Evolutionary conservation across 37 sponge, comb jelly and placozoan species (phyloP).

Genomic region (Crambe crambe): DNA sequence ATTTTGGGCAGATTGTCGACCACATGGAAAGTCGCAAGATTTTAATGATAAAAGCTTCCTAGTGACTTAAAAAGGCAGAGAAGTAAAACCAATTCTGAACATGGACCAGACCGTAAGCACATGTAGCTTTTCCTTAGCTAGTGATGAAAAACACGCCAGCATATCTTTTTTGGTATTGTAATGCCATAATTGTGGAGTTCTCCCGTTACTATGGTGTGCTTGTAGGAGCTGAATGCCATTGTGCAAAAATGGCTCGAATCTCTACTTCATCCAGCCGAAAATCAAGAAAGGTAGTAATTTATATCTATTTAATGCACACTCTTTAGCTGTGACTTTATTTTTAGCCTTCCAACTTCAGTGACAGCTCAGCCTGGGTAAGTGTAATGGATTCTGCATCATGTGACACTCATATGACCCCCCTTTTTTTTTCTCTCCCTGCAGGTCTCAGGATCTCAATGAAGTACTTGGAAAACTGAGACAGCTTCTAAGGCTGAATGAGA

Average conservation of each 20-base stretch:
- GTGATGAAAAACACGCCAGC: no score
- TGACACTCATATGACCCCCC: no score
- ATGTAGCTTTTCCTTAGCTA: no score
- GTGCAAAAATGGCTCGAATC: constrained; percentile 76
- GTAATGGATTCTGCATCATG: background rate
- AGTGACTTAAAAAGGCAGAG: no score
- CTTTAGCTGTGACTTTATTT: background rate
- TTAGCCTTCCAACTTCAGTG: background rate
- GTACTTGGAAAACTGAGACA: constrained; percentile 54
- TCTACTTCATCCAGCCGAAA: constrained; percentile 31
- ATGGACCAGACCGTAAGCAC: no score
- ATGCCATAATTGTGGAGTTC: no score
- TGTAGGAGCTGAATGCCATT: constrained; percentile 63
- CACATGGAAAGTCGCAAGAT: no score
- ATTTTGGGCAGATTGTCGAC: no score
- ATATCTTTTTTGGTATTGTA: no score
- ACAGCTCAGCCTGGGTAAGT: constrained; percentile 21
- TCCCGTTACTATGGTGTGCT: constrained; percentile 11
- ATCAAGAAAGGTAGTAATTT: constrained; percentile 24
- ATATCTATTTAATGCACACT: constrained; percentile 48
- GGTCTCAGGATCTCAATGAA: constrained; percentile 50
- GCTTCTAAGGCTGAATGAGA: constrained; percentile 33
- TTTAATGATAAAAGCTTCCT: no score
- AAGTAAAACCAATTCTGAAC: no score
- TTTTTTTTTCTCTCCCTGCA: no score